Base-by-base conservation (phyloP, 2,797 vertebrate species). In the Artibeus lituratus region DNA sequence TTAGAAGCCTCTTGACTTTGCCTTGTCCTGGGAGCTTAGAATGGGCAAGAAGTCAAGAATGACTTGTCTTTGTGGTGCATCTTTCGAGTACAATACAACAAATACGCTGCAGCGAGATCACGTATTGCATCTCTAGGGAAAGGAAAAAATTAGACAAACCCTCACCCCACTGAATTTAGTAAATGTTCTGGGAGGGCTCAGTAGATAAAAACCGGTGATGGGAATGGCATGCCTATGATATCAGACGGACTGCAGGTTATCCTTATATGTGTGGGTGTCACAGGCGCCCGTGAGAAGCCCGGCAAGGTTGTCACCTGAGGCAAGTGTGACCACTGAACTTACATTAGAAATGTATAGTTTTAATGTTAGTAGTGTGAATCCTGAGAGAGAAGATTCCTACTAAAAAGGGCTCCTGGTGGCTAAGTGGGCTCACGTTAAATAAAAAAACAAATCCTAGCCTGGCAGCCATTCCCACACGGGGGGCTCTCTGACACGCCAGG, bases 41-140 rank as follows among this genome's bases (percentile, higher is more conserved):
- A 70, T 86, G 80, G 87, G 21, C 57, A 93, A 90, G 67, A 94
- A 95, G 90, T 96, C 94, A 97, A 93, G 96, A 97, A 78, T 94
- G 84, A 77, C 32, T 91, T 96, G 80, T 90, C 94, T 94, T 88
- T 94, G 37, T 85, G 86, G 35, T 70, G 35, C 70, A 88, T 97
- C 53, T 93, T 90, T 96, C 47, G 67, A 42, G n/a, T 93, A 62
- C 19, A 85, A 70, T 94, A 44, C 10, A 74, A 70, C 26, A 67
- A 49, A 42, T 69, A 35, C 15, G 21, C n/a, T 85, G 29, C 26
- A 49, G 39, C 2, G 5, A 88, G 69, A 87, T 90, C 57, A 59
- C 70, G 21, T 37, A 49, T 76, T 83, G n/a, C 55, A 81, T 94
- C 72, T 96, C 16, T 42, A 74, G 19, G 59, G 44, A 74, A 92